These are phyloP conservation scores for Alca torda DNA, from an alignment of 2,797 vertebrate species.

Conservation along the genomic window DNA sequence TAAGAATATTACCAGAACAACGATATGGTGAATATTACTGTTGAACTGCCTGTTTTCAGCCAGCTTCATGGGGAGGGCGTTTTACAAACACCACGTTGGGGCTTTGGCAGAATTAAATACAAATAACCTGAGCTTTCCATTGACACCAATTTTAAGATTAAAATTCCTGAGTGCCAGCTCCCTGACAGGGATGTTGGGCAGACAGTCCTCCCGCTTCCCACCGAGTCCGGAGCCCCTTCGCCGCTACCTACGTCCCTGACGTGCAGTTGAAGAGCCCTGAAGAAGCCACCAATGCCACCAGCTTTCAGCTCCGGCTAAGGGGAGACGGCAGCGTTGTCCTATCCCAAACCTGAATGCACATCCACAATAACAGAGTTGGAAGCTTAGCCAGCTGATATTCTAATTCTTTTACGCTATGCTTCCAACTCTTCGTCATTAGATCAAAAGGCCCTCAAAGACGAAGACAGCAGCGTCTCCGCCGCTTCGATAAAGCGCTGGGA, in stretches of 20 bases:
- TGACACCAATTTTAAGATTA: not conserved
- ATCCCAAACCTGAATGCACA: not conserved
- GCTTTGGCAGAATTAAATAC: not conserved
- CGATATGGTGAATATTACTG: not conserved
- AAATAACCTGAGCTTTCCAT: not conserved
- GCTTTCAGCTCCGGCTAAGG: not conserved
- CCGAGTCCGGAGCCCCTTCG: not conserved
- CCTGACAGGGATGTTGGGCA: not conserved
- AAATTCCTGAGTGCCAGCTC: not conserved
- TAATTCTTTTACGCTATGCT: not conserved
- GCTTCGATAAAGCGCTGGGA: not conserved
- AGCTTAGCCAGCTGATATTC: not conserved
- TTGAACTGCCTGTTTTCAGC: not conserved
- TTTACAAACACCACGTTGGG: not conserved
- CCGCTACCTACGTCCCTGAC: fast-evolving
- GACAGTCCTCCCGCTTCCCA: not conserved
- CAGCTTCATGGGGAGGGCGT: not conserved
- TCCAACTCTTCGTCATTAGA: not conserved
- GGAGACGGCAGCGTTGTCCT: not conserved
- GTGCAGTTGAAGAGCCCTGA: not conserved
- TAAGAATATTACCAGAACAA: not conserved
- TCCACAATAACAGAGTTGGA: not conserved
- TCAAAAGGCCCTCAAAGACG: not conserved
- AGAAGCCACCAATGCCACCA: not conserved
- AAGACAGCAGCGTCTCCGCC: not conserved